These are phyloP conservation scores for Orchesella cincta DNA, from an alignment of 1,140 invertebrate genomes.

Conservation along the genomic window DNA sequence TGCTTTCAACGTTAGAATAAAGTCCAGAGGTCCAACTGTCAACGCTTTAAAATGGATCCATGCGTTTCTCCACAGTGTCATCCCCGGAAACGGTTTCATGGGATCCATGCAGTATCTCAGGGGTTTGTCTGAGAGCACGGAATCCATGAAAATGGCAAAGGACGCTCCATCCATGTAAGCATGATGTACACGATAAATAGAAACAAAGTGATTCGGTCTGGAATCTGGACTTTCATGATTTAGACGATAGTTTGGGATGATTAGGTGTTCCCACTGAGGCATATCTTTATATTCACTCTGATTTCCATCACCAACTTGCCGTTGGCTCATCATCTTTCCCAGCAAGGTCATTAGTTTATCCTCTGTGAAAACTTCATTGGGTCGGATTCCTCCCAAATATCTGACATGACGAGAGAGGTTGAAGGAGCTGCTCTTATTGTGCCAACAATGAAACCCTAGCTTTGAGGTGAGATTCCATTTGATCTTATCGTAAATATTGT, in stretches of 20 bases:
- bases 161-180: background rate
- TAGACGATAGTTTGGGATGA: conserved; percentile 10
- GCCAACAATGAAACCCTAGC: conserved; percentile 21
- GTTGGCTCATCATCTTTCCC: background rate
- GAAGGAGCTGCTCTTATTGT: background rate
- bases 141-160: conserved; percentile 16
- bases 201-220: background rate
- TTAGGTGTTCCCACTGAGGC: conserved; percentile 16
- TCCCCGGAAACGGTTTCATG: background rate
- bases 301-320: background rate
- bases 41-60: conserved; percentile 14
- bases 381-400: background rate
- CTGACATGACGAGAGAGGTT: background rate
- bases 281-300: background rate
- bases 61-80: background rate
- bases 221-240: conserved; percentile 3
- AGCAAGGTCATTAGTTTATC: background rate
- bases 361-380: conserved; percentile 10
- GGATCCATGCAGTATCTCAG: conserved; percentile 11
- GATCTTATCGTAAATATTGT: conserved; percentile 16
- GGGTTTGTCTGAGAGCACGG: background rate
- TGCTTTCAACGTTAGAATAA: background rate
- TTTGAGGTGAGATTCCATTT: background rate
- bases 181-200: background rate
- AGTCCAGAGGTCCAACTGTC: conserved; percentile 4